Conservation (phyloP, 2,113 vertebrate species). For the Stomatorhinus ivindoensis region DNA sequence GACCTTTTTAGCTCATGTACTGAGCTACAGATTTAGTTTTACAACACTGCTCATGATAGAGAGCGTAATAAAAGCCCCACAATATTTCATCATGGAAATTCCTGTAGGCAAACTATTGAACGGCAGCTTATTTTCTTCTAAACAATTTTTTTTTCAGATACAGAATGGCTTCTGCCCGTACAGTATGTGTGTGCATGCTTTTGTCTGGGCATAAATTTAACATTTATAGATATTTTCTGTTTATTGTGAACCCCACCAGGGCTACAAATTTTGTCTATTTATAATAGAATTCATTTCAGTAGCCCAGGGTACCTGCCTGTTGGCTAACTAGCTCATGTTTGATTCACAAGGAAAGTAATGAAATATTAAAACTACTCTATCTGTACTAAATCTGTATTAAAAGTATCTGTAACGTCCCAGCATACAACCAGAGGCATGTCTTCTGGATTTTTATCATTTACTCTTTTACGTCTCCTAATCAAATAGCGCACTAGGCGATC, state of each 20-base stretch:
- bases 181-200: not conserved
- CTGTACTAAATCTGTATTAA: no score
- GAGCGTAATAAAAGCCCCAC: not conserved
- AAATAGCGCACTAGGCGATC: not conserved
- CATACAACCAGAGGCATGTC: not conserved
- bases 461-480: not conserved
- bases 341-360: not conserved
- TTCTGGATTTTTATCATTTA: not conserved
- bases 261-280: not conserved
- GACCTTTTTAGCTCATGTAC: not conserved
- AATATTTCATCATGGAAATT: not conserved
- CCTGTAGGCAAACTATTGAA: not conserved
- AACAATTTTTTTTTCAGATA: not conserved
- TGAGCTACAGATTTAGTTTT: constrained; percentile 24
- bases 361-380: not conserved
- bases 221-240: not conserved
- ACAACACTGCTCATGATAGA: constrained; percentile 2
- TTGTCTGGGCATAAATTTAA: not conserved
- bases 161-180: no score
- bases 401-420: not conserved
- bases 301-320: not conserved
- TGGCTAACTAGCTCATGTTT: not conserved
- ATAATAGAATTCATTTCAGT: not conserved
- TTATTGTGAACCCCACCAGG: not conserved
- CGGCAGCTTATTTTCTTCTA: not conserved